Evolutionary conservation across 2,113 vertebrate species (phyloP).

Genomic region (Tragelaphus strepsiceros): DNA sequence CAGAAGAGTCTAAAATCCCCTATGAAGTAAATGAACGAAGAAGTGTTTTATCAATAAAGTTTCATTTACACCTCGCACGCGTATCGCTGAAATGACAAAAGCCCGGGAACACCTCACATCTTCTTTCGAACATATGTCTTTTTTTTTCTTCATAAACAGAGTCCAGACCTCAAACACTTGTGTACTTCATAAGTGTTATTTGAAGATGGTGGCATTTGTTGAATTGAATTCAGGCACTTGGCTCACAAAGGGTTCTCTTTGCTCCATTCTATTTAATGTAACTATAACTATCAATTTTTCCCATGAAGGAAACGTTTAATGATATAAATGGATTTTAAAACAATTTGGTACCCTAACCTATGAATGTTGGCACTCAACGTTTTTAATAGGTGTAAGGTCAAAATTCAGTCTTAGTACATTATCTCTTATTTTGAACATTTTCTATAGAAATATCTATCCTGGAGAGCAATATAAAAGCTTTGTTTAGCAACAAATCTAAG

Average conservation of each 20-base stretch:
- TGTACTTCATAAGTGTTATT: constrained; percentile 71
- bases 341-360: not conserved
- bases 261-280: constrained; percentile 50
- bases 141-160: constrained; percentile 64
- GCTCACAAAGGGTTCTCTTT: constrained; percentile 68
- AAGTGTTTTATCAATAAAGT: constrained; percentile 74
- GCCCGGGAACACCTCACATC: constrained; percentile 61
- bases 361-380: not conserved
- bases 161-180: constrained; percentile 58
- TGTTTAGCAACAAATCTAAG: constrained; percentile 26
- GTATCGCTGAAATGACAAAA: constrained; percentile 65
- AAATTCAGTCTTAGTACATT: not conserved
- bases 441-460: not conserved
- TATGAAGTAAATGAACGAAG: constrained; percentile 48
- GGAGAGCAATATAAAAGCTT: not conserved
- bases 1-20: constrained; percentile 15
- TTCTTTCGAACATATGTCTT: constrained; percentile 64
- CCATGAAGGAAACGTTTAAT: constrained; percentile 44
- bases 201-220: constrained; percentile 76
- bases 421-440: not conserved
- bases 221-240: constrained; percentile 58
- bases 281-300: constrained; percentile 24
- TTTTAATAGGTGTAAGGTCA: constrained; percentile 15
- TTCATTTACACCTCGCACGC: constrained; percentile 66
- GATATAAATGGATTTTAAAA: constrained; percentile 43